phyloP scores from a whole-genome alignment of 1,140 invertebrate genomes.

The Hyphantria cunea region DNA sequence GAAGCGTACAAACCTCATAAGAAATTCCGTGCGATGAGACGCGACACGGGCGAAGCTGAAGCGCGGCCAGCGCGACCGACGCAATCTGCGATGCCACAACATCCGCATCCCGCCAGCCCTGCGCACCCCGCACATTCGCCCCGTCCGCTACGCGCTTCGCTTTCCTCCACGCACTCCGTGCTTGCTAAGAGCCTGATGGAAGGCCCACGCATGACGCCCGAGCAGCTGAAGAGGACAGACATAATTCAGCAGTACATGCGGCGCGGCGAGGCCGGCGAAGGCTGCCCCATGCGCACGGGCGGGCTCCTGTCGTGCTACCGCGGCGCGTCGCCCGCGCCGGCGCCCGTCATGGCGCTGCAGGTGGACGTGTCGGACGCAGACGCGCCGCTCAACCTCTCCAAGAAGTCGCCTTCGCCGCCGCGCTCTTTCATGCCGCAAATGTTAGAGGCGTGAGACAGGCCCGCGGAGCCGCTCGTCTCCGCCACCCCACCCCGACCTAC shows the following conservation, averaged over 20 bases:
- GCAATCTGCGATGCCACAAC: conserved; percentile 69
- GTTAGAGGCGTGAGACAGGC: conserved; percentile 82
- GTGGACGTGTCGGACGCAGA: conserved; percentile 91
- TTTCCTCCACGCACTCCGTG: conserved; percentile 93
- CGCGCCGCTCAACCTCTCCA: conserved; percentile 92
- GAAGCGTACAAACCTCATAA: conserved; percentile 97
- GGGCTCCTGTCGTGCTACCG: conserved; percentile 61
- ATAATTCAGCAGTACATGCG: conserved; percentile 95
- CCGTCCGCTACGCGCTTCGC: conserved; percentile 71
- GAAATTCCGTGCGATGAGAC: conserved; percentile 93
- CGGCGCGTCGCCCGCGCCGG: conserved; percentile 75
- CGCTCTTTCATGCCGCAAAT: conserved; percentile 81
- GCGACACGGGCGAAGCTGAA: conserved; percentile 90
- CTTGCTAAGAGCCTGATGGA: conserved; percentile 94
- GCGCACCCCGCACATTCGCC: conserved; percentile 81
- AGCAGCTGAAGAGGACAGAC: conserved; percentile 93
- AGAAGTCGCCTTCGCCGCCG: conserved; percentile 91
- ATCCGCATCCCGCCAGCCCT: conserved; percentile 73
- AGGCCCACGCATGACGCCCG: conserved; percentile 92
- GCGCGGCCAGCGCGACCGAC: conserved; percentile 55
- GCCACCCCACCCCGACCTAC: conserved; percentile 77
- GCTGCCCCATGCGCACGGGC: conserved; percentile 60
- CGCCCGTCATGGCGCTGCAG: conserved; percentile 85
- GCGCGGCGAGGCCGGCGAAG: conserved; percentile 83
- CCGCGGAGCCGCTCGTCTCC: conserved; percentile 75